Conservation (phyloP, 2,888 invertebrate species). For the Hyposoter didymator region DNA sequence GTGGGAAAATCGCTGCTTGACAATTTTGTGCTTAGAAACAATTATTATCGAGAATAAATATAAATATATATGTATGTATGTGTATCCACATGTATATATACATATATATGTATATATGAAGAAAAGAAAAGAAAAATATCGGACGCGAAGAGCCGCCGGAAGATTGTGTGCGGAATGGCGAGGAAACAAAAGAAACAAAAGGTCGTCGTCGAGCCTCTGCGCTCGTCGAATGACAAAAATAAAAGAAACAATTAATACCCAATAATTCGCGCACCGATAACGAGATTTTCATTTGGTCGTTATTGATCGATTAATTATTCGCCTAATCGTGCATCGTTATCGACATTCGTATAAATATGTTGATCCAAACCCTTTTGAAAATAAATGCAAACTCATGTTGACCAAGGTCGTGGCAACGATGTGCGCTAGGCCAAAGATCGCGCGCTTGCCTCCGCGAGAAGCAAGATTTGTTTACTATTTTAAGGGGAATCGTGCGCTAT, state of each 20-base stretch:
- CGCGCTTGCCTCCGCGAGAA: constrained; percentile 54
- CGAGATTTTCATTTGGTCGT: constrained; percentile 42
- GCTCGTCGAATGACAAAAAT: constrained; percentile 50
- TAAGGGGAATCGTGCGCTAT: constrained; percentile 52
- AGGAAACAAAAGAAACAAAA: neutral
- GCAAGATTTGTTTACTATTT: constrained; percentile 25
- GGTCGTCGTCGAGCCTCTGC: constrained; percentile 52
- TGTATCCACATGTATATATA: constrained; percentile 23
- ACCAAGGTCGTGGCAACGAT: constrained; percentile 17
- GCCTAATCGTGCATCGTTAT: constrained; percentile 48
- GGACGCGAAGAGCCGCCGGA: neutral
- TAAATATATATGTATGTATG: neutral
- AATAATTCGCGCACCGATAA: constrained; percentile 38
- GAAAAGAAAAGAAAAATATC: constrained; percentile 32
- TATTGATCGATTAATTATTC: constrained; percentile 32
- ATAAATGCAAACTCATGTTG: constrained; percentile 26
- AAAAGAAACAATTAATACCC: constrained; percentile 15
- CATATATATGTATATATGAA: constrained; percentile 29
- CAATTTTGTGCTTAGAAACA: constrained; percentile 58
- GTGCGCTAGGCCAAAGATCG: neutral
- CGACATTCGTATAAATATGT: constrained; percentile 34
- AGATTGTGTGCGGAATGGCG: constrained; percentile 9
- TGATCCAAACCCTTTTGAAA: neutral
- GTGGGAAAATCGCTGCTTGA: constrained; percentile 61
- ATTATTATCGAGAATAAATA: constrained; percentile 24